These are phyloP conservation scores for Silurus asotus DNA, from an alignment of 2,113 vertebrate genomes.

Conservation along the genomic window DNA sequence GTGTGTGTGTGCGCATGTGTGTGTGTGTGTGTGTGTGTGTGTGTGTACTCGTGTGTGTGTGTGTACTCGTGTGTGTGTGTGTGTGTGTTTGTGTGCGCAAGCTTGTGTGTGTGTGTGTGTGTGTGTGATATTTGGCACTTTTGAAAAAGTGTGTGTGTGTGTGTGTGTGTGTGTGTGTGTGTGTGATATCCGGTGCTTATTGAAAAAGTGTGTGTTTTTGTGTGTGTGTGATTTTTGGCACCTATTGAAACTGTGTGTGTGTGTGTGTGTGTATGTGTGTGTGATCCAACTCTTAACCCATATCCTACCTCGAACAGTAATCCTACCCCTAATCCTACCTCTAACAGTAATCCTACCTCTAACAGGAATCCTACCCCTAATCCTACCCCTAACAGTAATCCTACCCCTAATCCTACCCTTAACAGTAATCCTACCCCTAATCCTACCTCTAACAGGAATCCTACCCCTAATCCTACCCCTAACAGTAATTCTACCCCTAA, in stretches of 20 bases:
- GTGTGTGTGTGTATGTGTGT: constrained; percentile 23
- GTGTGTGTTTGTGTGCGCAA: constrained; percentile 20
- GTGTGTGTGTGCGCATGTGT: too few species aligned
- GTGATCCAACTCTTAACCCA: too few species aligned
- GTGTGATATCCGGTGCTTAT: background rate
- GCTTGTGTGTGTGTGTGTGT: constrained; percentile 24
- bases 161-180: constrained; percentile 12
- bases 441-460: too few species aligned
- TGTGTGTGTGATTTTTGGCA: background rate
- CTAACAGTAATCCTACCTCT: too few species aligned
- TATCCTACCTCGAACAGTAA: too few species aligned
- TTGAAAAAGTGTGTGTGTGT: background rate
- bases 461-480: too few species aligned
- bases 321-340: too few species aligned
- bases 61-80: constrained; percentile 6
- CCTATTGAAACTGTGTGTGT: background rate
- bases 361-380: too few species aligned
- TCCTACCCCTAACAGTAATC: too few species aligned
- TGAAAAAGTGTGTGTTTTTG: background rate
- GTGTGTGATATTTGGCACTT: background rate
- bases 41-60: background rate
- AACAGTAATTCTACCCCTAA: too few species aligned
- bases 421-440: too few species aligned
- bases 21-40: constrained; percentile 17
- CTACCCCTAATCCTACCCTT: too few species aligned